Percentiles rank a stretch among this genome's conserved stretches.
Evolutionary conservation across 2,113 vertebrate species (phyloP).

Genomic region (Lophura nycthemera): DNA sequence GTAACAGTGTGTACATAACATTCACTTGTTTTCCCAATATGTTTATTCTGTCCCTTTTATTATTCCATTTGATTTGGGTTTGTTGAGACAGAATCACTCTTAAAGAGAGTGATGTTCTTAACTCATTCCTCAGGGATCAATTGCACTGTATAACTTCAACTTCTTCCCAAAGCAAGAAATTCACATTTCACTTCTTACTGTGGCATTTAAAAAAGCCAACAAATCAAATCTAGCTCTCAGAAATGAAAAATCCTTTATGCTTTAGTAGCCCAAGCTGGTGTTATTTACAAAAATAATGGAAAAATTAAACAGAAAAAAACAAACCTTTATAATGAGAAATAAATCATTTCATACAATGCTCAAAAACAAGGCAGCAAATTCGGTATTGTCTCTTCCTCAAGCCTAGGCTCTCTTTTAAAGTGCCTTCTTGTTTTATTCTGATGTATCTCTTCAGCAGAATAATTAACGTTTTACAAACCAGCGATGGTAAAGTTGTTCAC

Average conservation of each 20-base stretch:
- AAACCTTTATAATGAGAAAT: constrained; percentile 4
- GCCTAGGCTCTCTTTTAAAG: neutral
- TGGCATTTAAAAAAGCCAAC: neutral
- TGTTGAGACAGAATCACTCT: constrained; percentile 10
- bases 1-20: neutral
- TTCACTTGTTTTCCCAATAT: neutral
- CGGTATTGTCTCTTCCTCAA: neutral
- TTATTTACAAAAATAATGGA: neutral
- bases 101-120: neutral
- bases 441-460: constrained; percentile 44
- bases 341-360: neutral
- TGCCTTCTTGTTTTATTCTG: constrained; percentile 33
- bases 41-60: constrained; percentile 6
- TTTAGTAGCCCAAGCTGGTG: neutral
- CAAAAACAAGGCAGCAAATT: neutral
- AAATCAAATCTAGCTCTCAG: neutral
- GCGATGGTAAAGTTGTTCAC: constrained; percentile 20
- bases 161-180: constrained; percentile 13
- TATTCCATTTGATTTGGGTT: constrained; percentile 13
- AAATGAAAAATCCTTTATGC: neutral
- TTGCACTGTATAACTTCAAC: neutral
- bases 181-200: neutral
- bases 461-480: constrained; percentile 53
- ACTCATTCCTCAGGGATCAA: neutral
- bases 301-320: neutral